Evolutionary conservation across 2,113 vertebrate genomes (phyloP).

Genomic region (Mesoclemmys tuberculata): DNA sequence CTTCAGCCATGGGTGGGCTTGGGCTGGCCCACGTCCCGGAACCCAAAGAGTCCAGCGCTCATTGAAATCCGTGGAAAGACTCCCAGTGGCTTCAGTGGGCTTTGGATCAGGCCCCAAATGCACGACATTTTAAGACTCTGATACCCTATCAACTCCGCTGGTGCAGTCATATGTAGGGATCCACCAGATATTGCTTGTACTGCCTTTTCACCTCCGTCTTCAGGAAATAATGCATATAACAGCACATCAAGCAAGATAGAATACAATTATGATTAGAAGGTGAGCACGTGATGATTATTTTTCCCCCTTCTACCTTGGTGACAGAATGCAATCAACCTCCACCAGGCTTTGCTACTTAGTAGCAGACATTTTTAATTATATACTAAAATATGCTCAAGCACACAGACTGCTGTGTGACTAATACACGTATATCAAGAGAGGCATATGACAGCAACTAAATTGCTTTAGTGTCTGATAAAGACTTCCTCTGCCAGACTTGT

Average conservation of each 20-base stretch:
- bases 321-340: conserved; percentile 79
- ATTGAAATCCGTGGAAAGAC: neutral
- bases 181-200: neutral
- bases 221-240: neutral
- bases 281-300: conserved; percentile 77
- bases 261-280: conserved; percentile 76
- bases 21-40: too few relatives aligned
- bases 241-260: conserved; percentile 61
- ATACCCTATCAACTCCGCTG: neutral
- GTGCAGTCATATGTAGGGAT: neutral
- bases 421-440: conserved; percentile 77
- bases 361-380: conserved; percentile 85
- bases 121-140: neutral
- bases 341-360: conserved; percentile 80
- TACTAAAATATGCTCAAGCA: conserved; percentile 81
- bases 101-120: neutral
- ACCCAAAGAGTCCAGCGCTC: neutral
- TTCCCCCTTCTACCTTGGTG: conserved; percentile 63
- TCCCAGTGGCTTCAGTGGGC: too few relatives aligned
- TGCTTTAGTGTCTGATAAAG: conserved; percentile 77
- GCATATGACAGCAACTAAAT: conserved; percentile 80
- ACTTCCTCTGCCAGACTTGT: conserved; percentile 73
- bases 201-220: neutral
- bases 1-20: too few relatives aligned
- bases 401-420: conserved; percentile 77